Evolutionary conservation across 35 echinoderm and acorn worm species (phyloP), one percentile per base, ranked within the genome.

Genomic region (Amphiura filiformis): DNA sequence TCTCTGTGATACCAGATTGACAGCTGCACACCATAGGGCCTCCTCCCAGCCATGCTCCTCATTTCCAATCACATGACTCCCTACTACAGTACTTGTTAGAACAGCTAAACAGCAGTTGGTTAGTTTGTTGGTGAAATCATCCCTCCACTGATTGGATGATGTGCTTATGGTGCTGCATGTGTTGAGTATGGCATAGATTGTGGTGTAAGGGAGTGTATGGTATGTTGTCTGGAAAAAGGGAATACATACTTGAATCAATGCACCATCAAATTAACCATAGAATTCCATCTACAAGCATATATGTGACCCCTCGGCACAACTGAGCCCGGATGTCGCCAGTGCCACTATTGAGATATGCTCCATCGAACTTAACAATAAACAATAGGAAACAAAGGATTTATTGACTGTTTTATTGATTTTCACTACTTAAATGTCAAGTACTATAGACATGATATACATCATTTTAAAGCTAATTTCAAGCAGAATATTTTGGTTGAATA

Each of bases 41-140:
- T 82, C 84, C 57, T 81, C 78, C 90, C 90, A 92, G 34, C 84
- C 57, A 3, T 32, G 36, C 20, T 86, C 78, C 5, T 32, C 56
- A 65, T 40, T 56, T 3, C 23, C 56, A 36, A 35, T 65, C 7
- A 18, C 31, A 11, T 81, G 56, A 76, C 76, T 84, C 20, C 57
- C 38, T 34, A 86, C 84, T 15, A 47, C 83, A 28, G 32, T 75
- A 52, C 20, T 7, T 56, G 78, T 80, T 41, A 87, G 76, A 28
- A 80, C 84, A 81, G 90, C 56, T 70, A 82, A 39, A 56, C 83
- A 65, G 36, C 31, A 70, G 0, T 64, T 32, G 64, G 83, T 85
- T 75, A 85, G 83, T 85, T 85, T 85, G 83, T 85, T 56, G 83
- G 64, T 20, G 15, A 37, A 15, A 35, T 85, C 56, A 65, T 85